Conservation (phyloP, 2,797 vertebrate species). For the Myotis findleyi region DNA sequence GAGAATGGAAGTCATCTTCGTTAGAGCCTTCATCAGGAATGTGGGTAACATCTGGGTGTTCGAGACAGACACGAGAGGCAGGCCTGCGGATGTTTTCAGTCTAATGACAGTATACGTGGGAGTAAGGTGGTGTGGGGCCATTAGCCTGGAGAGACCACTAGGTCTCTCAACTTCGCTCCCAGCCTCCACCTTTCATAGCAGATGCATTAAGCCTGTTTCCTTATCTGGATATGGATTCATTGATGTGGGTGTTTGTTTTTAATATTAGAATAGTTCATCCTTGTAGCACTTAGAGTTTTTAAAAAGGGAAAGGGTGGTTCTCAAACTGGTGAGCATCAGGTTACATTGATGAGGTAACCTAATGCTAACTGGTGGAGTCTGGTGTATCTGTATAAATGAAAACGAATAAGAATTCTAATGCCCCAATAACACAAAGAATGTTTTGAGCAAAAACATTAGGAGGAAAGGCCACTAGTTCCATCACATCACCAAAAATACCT, state of each 20-base stretch:
- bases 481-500: background rate
- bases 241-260: background rate
- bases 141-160: background rate
- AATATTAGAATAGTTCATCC: background rate
- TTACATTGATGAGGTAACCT: no score
- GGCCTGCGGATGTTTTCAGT: background rate
- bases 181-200: background rate
- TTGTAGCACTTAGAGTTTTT: background rate
- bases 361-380: background rate
- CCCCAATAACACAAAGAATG: background rate
- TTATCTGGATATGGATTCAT: background rate
- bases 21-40: background rate
- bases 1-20: background rate
- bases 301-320: background rate
- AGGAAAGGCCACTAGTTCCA: background rate
- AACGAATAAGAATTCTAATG: background rate
- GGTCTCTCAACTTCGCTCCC: background rate
- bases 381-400: background rate
- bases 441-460: conserved; percentile 19
- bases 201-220: background rate
- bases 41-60: background rate
- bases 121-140: background rate
- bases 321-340: no score
- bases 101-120: background rate
- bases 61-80: background rate